Evolutionary conservation across 2,113 vertebrate genomes (phyloP).

Genomic region (Limnothrissa miodon): DNA sequence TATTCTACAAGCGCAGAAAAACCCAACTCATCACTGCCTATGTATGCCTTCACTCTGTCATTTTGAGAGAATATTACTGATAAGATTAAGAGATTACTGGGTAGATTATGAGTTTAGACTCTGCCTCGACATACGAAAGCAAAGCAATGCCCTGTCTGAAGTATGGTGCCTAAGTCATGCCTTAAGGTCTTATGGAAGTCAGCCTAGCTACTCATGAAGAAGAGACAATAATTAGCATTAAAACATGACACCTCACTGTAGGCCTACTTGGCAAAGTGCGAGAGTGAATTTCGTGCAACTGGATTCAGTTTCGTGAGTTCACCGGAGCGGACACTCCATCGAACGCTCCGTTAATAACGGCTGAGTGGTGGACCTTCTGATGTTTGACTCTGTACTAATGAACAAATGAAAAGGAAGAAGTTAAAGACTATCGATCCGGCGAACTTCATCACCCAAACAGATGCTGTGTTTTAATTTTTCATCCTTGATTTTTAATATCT

Average conservation of each 20-base stretch:
- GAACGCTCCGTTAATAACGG: slow-evolving; percentile 20
- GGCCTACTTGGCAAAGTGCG: neutral
- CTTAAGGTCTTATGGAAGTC: neutral
- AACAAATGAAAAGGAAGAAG: slow-evolving; percentile 65
- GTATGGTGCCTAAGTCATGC: neutral
- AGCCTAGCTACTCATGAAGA: neutral
- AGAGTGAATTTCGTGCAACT: neutral
- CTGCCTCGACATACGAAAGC: neutral
- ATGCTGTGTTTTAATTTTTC: slow-evolving; percentile 22
- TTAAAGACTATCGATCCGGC: slow-evolving; percentile 69
- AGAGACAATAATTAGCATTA: neutral
- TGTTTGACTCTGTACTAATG: slow-evolving; percentile 35
- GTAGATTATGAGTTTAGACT: too few relatives aligned
- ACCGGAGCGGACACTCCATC: slow-evolving; percentile 5
- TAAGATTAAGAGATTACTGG: too few relatives aligned
- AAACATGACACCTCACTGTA: neutral
- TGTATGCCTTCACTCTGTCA: too few relatives aligned
- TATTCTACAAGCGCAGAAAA: too few relatives aligned
- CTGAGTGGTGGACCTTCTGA: slow-evolving; percentile 8
- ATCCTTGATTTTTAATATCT: slow-evolving; percentile 4
- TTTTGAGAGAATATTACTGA: too few relatives aligned
- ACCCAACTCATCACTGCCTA: too few relatives aligned
- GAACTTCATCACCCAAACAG: slow-evolving; percentile 19
- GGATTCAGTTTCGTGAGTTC: slow-evolving; percentile 25
- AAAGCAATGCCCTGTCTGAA: neutral